Conservation (phyloP, 2,113 vertebrate species). For the Neopipo cinnamomea region DNA sequence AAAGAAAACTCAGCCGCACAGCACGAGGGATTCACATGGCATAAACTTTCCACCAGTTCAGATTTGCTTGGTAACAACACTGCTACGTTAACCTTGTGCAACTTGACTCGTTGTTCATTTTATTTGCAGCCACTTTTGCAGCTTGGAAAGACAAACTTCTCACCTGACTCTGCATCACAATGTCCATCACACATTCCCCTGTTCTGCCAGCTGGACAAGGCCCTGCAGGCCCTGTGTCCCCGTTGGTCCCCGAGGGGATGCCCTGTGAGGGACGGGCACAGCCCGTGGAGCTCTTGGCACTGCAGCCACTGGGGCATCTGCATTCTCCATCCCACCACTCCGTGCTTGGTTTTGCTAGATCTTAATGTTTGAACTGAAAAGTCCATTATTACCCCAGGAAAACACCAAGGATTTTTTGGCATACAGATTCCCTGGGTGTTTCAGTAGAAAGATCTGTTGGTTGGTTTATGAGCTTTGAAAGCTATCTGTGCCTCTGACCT, state of each 20-base stretch:
- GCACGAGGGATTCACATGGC: background rate
- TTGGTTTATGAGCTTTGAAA: background rate
- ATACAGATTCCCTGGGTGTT: background rate
- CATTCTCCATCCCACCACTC: background rate
- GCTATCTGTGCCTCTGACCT: background rate
- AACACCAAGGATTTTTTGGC: background rate
- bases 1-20: background rate
- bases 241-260: accelerated
- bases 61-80: background rate
- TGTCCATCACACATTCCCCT: accelerated
- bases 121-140: background rate
- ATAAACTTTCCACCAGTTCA: background rate
- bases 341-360: background rate
- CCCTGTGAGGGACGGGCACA: background rate
- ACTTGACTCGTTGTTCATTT: accelerated
- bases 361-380: background rate
- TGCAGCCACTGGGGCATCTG: background rate
- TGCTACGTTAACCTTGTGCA: background rate
- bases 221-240: background rate
- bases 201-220: background rate
- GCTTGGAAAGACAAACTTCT: background rate
- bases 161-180: accelerated
- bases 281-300: accelerated
- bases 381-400: background rate
- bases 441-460: background rate